Percentiles rank a stretch among this genome's conserved stretches.
phyloP scores from a whole-genome alignment of 1,140 invertebrate species.

The Papilio polyxenes region DNA sequence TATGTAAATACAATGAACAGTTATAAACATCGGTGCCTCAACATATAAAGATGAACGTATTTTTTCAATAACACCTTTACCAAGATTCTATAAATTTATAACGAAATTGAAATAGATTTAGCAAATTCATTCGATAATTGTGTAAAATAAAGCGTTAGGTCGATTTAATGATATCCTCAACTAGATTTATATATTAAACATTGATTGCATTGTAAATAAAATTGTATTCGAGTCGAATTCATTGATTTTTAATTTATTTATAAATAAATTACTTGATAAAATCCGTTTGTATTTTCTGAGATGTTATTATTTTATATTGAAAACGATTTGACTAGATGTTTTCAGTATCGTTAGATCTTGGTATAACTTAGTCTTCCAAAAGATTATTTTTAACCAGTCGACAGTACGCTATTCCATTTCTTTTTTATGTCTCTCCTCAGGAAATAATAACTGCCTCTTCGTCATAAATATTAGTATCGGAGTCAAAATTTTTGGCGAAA shows the following conservation, averaged over 20 bases:
- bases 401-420: not conserved
- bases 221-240: not conserved
- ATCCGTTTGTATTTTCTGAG: not conserved
- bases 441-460: slow-evolving; percentile 24
- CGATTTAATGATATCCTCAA: slow-evolving; percentile 19
- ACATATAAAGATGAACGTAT: slow-evolving; percentile 66
- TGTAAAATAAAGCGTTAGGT: slow-evolving; percentile 34
- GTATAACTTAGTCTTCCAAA: slow-evolving; percentile 30
- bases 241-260: slow-evolving; percentile 8
- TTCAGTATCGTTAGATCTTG: slow-evolving; percentile 7
- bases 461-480: slow-evolving; percentile 6
- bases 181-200: slow-evolving; percentile 28
- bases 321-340: not conserved
- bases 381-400: not conserved
- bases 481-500: slow-evolving; percentile 25
- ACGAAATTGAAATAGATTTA: slow-evolving; percentile 46
- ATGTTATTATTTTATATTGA: slow-evolving; percentile 2
- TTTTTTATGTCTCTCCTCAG: slow-evolving; percentile 17
- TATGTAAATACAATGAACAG: slow-evolving; percentile 60
- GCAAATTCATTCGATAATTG: slow-evolving; percentile 33
- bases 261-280: not conserved
- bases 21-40: slow-evolving; percentile 71
- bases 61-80: slow-evolving; percentile 68
- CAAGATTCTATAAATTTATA: slow-evolving; percentile 41
- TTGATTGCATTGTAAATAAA: slow-evolving; percentile 35